phyloP scores from a whole-genome alignment of 2,797 vertebrate species.

The Micropoecilia bifurca region DNA sequence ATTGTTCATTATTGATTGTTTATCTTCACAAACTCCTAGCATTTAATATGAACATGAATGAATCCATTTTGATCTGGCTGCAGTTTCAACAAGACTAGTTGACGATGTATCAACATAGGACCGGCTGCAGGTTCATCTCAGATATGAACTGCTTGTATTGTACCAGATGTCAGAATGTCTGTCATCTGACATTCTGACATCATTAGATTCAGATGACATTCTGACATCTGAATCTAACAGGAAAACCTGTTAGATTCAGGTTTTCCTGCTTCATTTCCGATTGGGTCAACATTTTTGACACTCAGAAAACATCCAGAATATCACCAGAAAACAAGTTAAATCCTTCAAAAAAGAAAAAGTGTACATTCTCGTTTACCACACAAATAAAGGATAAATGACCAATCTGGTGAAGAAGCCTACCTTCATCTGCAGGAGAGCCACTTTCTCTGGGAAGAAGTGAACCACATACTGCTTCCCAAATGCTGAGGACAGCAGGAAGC shows the following conservation, averaged over 20 bases:
- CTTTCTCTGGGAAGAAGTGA: slow-evolving; percentile 88
- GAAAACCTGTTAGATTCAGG: not conserved
- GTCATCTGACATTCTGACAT: too few species aligned
- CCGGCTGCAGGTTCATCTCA: not conserved
- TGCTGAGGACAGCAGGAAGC: slow-evolving; percentile 87
- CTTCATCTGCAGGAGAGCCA: slow-evolving; percentile 90
- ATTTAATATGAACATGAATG: too few species aligned
- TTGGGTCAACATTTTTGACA: not conserved
- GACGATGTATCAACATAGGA: not conserved
- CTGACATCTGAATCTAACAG: too few species aligned
- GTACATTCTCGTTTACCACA: not conserved
- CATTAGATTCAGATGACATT: too few species aligned
- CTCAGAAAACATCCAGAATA: not conserved
- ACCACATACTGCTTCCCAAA: slow-evolving; percentile 90
- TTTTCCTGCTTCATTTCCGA: not conserved
- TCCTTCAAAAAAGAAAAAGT: not conserved
- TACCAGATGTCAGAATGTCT: too few species aligned
- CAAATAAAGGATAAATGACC: not conserved
- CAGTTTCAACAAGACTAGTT: too few species aligned
- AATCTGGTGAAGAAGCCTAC: slow-evolving; percentile 62
- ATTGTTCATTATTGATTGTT: too few species aligned
- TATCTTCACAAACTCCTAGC: too few species aligned
- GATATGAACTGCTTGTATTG: not conserved
- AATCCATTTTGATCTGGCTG: too few species aligned
- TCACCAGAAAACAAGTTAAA: not conserved